A percentile compares a stretch with the other conserved stretches of the same genome.
Evolutionary conservation across 2,888 invertebrate species (phyloP).

Genomic region (Linnaemya vulpina): DNA sequence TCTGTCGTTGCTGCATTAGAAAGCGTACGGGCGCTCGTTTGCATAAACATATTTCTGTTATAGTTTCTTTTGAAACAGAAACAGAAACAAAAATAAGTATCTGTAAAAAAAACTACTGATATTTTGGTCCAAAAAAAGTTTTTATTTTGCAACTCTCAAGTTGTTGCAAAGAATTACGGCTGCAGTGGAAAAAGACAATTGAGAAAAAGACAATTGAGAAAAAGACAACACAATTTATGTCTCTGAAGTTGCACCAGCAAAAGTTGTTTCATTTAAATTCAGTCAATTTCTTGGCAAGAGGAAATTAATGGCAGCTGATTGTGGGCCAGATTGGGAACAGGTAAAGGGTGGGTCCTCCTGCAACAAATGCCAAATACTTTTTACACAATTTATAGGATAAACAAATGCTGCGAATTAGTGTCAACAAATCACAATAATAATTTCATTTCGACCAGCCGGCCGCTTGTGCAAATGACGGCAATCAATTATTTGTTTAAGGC

Average conservation of each 20-base stretch:
- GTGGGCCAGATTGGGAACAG: background rate
- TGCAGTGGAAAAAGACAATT: constrained; percentile 51
- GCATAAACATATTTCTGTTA: constrained; percentile 22
- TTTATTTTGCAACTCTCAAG: constrained; percentile 41
- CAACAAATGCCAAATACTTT: constrained; percentile 10
- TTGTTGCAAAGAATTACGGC: constrained; percentile 61
- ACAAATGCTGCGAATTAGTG: constrained; percentile 20
- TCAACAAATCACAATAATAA: constrained; percentile 27
- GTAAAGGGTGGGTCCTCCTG: background rate
- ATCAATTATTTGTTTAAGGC: constrained; percentile 29
- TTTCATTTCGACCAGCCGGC: constrained; percentile 6
- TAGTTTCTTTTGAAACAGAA: background rate
- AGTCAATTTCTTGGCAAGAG: constrained; percentile 52
- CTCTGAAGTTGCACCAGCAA: constrained; percentile 20
- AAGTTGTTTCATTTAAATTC: constrained; percentile 60
- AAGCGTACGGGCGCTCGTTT: background rate
- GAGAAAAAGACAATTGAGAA: constrained; percentile 26
- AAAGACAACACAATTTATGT: constrained; percentile 44
- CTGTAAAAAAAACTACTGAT: constrained; percentile 7
- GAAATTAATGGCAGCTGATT: background rate
- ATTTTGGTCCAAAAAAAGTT: constrained; percentile 55
- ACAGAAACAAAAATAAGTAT: background rate
- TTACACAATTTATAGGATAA: background rate
- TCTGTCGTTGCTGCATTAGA: background rate
- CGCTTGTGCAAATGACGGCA: background rate